Evolutionary conservation across 1,140 invertebrate species (phyloP), one percentile per base, ranked within the genome.

Genomic region (Cydia splendana): DNA sequence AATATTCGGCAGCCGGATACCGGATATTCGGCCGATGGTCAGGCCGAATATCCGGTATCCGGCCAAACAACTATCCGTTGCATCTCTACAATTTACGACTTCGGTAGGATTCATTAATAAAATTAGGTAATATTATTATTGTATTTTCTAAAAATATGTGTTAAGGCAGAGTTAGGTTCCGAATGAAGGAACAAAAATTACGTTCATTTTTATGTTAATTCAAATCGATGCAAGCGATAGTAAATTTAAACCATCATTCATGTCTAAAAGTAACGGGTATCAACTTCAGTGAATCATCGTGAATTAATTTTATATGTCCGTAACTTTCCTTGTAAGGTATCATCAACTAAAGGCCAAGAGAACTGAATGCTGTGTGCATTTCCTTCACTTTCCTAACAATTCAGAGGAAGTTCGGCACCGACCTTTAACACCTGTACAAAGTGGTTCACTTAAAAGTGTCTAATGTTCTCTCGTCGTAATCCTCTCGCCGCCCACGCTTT

Each of bases 361-460:
- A 15, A 4, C 28, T 30, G 4, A 67, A 67, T 65, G 62, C 62
- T 30, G 3, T 65, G 62, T 65, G 7, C 20, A 30, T 12, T 24
- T 62, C 18, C n/a, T 18, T 42, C n/a, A n/a, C n/a, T 18, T 71
- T 38, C 34, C n/a, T 3, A 12, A 71, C 67, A 42, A 38, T 71
- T 71, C 30, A 18, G 34, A 71, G 13, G 13, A 71, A 71, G 67
- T 71, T 71, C 7, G 34, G 10, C 67, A 62, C 57, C 57, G n/a
- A 24, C 57, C 24, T 18, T 20, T 71, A 71, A 71, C 67, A 71
- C 67, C 38, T 71, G 30, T 71, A 71, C 67, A 71, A 71, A 71
- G 67, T 71, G 67, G 67, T 45, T 38, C 67, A 69, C 65, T 69
- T 65, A 65, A 69, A 69, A 69, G 65, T 71, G 67, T 42, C 67